These are phyloP conservation scores for Pungitius pungitius DNA, from an alignment of 2,113 vertebrate species.

Conservation along the genomic window DNA sequence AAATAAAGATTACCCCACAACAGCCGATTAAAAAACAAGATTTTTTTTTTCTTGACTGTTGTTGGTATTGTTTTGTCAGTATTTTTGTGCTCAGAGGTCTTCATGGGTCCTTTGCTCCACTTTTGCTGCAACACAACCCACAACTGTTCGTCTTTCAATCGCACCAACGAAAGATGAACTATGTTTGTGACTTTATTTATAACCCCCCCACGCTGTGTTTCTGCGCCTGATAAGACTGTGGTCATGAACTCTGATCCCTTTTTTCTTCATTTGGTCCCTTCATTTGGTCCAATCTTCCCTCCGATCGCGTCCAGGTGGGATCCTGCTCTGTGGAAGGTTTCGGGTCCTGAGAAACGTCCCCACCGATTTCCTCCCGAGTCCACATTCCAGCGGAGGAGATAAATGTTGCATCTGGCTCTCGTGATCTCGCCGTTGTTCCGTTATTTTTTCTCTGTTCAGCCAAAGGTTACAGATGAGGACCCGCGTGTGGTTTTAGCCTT, in stretches of 20 bases:
- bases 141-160: not conserved
- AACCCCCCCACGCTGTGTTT: not conserved
- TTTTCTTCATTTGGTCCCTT: too few species aligned
- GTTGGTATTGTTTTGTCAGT: not conserved
- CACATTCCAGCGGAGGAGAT: not conserved
- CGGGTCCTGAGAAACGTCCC: not conserved
- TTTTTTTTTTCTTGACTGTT: not conserved
- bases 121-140: not conserved
- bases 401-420: not conserved
- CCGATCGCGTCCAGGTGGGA: not conserved
- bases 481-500: conserved; percentile 6
- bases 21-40: not conserved
- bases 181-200: not conserved
- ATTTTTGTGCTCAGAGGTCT: not conserved
- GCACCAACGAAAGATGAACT: not conserved
- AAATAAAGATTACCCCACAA: not conserved
- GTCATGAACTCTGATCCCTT: not conserved
- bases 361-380: not conserved
- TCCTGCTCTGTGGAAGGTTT: not conserved
- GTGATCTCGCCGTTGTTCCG: not conserved
- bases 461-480: conserved; percentile 35
- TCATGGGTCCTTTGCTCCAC: not conserved
- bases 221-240: not conserved
- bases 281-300: too few species aligned
- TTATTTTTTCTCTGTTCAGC: conserved; percentile 45